Evolutionary conservation across 2,888 invertebrate species (phyloP).

Genomic region (Toxonevra muliebris): DNA sequence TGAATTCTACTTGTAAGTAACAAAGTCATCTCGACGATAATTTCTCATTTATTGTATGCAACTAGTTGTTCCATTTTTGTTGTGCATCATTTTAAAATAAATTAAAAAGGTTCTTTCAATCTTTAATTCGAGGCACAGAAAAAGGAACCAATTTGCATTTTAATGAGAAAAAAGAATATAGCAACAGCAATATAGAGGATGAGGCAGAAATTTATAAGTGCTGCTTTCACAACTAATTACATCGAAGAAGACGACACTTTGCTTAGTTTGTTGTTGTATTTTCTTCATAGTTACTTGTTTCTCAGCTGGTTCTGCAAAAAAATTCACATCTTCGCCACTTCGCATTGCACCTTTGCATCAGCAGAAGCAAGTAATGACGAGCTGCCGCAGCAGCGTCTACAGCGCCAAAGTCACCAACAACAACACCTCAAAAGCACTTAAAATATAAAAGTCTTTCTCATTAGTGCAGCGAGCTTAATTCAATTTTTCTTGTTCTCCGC

Average conservation of each 20-base stretch:
- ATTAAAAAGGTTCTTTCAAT: neutral
- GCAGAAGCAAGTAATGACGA: neutral
- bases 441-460: conserved; percentile 33
- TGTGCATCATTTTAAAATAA: neutral
- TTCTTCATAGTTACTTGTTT: neutral
- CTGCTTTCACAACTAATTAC: conserved; percentile 30
- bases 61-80: no score
- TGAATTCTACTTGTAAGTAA: no score
- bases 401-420: neutral
- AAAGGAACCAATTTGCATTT: conserved; percentile 23
- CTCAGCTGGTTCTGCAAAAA: neutral
- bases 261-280: neutral
- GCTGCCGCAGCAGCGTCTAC: neutral
- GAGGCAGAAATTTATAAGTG: conserved; percentile 11
- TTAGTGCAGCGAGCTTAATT: conserved; percentile 37
- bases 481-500: conserved; percentile 24
- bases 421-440: conserved; percentile 29
- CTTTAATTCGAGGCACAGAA: neutral
- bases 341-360: conserved; percentile 11
- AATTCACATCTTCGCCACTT: neutral
- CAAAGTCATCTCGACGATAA: no score
- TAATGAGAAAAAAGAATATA: neutral
- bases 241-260: neutral
- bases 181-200: no score
- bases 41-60: no score